These are phyloP conservation scores for Cyanoliseus patagonus DNA, from an alignment of 2,113 vertebrate species.

Conservation along the genomic window DNA sequence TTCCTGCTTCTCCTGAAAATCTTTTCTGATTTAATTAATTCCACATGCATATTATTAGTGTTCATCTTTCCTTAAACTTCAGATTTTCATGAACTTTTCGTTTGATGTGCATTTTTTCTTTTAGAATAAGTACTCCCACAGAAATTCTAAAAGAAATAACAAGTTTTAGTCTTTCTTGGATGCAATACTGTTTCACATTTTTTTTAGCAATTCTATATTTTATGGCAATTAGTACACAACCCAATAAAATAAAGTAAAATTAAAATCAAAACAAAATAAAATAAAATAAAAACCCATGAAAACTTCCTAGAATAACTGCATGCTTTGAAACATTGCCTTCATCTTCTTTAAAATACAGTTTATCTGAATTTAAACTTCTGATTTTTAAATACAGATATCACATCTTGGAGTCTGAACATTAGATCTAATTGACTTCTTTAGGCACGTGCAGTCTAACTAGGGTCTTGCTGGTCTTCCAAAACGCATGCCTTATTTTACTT, in stretches of 20 bases:
- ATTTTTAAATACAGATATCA: neutral
- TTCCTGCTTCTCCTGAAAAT: neutral
- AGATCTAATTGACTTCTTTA: neutral
- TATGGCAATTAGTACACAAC: neutral
- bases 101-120: neutral
- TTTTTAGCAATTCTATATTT: neutral
- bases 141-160: neutral
- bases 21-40: neutral
- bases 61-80: neutral
- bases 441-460: neutral
- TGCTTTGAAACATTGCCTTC: neutral
- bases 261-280: neutral
- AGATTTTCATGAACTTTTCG: neutral
- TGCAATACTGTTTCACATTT: neutral
- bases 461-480: neutral
- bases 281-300: neutral
- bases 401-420: neutral
- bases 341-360: neutral
- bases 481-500: neutral
- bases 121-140: neutral
- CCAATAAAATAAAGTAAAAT: neutral
- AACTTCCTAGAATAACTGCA: neutral
- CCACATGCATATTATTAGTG: neutral
- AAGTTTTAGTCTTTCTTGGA: neutral
- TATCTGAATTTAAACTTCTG: neutral